Conservation (phyloP, 2,888 invertebrate species). For the Bugula neritina region DNA sequence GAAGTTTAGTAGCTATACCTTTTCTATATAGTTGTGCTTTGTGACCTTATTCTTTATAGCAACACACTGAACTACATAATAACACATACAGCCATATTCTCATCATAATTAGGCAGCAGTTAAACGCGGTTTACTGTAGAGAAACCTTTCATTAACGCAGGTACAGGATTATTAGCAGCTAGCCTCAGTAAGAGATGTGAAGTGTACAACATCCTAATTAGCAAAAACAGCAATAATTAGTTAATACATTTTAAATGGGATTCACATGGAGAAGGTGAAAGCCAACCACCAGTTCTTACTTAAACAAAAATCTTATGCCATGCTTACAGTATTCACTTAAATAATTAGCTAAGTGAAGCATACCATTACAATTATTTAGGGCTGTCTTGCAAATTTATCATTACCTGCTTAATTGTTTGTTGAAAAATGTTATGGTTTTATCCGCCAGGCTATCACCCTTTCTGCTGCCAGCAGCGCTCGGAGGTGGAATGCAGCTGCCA, state of each 20-base stretch:
- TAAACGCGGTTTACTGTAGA: no score
- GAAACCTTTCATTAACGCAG: neutral
- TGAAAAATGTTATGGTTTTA: neutral
- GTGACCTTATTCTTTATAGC: no score
- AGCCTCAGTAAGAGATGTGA: no score
- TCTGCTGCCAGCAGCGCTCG: slow-evolving; percentile 9
- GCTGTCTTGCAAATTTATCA: no score
- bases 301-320: no score
- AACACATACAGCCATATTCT: neutral
- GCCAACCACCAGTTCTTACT: no score
- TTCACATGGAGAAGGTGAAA: neutral
- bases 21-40: no score
- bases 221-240: slow-evolving; percentile 2
- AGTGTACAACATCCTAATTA: slow-evolving; percentile 12
- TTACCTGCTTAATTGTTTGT: no score
- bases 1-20: neutral
- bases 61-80: no score
- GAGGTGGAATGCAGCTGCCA: neutral
- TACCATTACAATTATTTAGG: no score
- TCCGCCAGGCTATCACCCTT: neutral
- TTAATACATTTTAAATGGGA: neutral
- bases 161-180: neutral
- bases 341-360: no score
- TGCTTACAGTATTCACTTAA: no score
- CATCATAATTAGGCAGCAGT: neutral